Evolutionary conservation across 1,140 invertebrate genomes (phyloP).

Genomic region (Hypothenemus hampei): DNA sequence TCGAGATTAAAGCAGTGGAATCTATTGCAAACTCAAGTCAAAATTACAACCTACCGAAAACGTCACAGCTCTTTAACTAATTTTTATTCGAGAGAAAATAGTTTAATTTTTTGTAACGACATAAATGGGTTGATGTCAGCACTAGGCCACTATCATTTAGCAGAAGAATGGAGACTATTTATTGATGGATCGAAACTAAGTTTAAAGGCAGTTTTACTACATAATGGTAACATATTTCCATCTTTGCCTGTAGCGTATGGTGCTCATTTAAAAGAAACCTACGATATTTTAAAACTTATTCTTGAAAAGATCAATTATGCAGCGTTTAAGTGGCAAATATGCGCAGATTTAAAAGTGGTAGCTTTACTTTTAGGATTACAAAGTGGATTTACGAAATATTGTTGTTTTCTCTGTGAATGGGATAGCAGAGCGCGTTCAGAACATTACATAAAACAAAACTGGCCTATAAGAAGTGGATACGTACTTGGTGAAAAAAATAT

Average conservation of each 20-base stretch:
- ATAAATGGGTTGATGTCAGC: not conserved
- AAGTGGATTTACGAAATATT: not conserved
- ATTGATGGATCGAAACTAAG: not conserved
- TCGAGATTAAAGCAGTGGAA: not conserved
- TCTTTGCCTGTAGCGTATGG: not conserved
- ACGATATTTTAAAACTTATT: too few relatives aligned
- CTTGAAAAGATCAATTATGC: too few relatives aligned
- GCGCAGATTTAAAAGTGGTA: too few relatives aligned
- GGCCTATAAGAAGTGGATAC: too few relatives aligned
- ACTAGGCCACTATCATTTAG: not conserved
- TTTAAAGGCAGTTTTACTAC: not conserved
- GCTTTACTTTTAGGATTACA: too few relatives aligned
- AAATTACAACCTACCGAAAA: not conserved
- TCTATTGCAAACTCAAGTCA: not conserved
- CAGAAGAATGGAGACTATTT: not conserved
- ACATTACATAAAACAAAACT: not conserved
- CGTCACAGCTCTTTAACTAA: too few relatives aligned
- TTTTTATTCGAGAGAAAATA: not conserved
- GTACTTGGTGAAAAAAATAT: not conserved
- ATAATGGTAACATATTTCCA: not conserved
- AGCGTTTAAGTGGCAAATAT: too few relatives aligned
- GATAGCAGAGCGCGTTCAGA: not conserved
- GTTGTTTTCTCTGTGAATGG: not conserved
- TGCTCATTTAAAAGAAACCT: not conserved
- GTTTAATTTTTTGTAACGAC: not conserved